Conservation (phyloP, 2,888 invertebrate genomes). For the Sabatieria punctata region DNA sequence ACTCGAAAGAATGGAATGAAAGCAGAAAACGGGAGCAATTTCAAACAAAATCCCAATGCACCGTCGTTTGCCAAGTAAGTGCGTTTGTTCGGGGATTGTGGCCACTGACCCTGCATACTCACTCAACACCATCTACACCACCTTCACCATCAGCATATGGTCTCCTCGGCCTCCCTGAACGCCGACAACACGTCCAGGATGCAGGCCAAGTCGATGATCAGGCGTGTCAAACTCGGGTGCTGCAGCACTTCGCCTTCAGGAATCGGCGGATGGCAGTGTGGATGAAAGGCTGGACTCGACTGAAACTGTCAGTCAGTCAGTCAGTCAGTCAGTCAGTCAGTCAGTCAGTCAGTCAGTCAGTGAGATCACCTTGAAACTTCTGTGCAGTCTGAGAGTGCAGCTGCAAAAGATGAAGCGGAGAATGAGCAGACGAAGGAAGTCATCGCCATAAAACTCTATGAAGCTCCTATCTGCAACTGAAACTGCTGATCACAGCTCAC, state of each 20-base stretch:
- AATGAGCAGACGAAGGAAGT: slow-evolving; percentile 70
- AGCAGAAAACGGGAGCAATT: too few species aligned
- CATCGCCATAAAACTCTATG: slow-evolving; percentile 78
- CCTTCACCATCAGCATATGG: too few species aligned
- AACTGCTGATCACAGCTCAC: background rate
- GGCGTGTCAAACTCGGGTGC: slow-evolving; percentile 57
- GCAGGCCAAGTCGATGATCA: slow-evolving; percentile 62
- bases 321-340: too few species aligned
- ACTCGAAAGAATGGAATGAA: too few species aligned
- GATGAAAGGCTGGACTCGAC: slow-evolving; percentile 44
- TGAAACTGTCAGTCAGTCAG: slow-evolving; percentile 1
- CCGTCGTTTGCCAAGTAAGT: too few species aligned
- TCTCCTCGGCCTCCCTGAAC: slow-evolving; percentile 42
- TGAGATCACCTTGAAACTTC: slow-evolving; percentile 45
- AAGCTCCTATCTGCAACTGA: slow-evolving; percentile 35
- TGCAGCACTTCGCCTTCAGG: slow-evolving; percentile 71
- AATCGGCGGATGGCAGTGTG: slow-evolving; percentile 63
- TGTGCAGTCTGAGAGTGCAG: slow-evolving; percentile 68
- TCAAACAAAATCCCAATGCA: too few species aligned
- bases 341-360: background rate
- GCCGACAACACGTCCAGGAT: slow-evolving; percentile 62
- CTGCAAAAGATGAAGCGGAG: slow-evolving; percentile 84
- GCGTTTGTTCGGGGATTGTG: too few species aligned
- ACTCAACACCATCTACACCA: too few species aligned
- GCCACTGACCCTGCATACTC: too few species aligned